Evolutionary conservation across 2,888 invertebrate genomes (phyloP).

Genomic region (Hoplodrina blanda): DNA sequence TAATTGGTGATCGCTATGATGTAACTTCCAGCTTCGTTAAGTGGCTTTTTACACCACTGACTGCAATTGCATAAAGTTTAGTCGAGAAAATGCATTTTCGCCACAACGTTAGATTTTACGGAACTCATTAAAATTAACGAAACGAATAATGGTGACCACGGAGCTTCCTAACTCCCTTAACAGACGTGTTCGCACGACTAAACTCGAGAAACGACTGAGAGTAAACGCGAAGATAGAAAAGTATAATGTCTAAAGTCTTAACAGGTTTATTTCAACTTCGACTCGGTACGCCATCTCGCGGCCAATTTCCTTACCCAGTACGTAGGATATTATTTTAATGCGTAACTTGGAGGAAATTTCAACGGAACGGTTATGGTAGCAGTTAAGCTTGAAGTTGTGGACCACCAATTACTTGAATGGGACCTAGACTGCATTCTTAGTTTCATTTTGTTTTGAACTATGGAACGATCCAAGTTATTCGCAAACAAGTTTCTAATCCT

Average conservation of each 20-base stretch:
- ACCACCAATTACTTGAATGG: conserved; percentile 81
- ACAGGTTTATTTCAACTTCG: conserved; percentile 82
- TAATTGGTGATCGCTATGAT: no score
- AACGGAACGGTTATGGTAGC: conserved; percentile 78
- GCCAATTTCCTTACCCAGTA: conserved; percentile 81
- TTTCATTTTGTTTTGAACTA: conserved; percentile 72
- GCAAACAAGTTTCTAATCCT: conserved; percentile 54
- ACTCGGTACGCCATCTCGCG: conserved; percentile 78
- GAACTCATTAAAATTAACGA: conserved; percentile 53
- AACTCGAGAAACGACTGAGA: conserved; percentile 55
- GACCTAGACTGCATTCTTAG: conserved; percentile 71
- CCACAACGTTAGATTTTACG: conserved; percentile 29
- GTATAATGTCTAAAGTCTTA: conserved; percentile 77
- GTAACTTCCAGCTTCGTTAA: no score
- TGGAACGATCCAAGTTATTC: conserved; percentile 33
- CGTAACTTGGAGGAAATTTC: conserved; percentile 78
- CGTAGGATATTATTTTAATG: conserved; percentile 82
- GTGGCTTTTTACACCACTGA: not conserved
- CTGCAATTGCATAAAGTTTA: conserved; percentile 15
- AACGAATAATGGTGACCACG: conserved; percentile 42
- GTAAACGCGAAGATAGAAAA: conserved; percentile 67
- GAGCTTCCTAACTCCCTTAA: conserved; percentile 35
- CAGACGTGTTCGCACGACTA: conserved; percentile 35
- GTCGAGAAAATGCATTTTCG: conserved; percentile 17
- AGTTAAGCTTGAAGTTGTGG: conserved; percentile 80